Conservation (phyloP, 2,888 invertebrate species). For the Chalcis sispes region DNA sequence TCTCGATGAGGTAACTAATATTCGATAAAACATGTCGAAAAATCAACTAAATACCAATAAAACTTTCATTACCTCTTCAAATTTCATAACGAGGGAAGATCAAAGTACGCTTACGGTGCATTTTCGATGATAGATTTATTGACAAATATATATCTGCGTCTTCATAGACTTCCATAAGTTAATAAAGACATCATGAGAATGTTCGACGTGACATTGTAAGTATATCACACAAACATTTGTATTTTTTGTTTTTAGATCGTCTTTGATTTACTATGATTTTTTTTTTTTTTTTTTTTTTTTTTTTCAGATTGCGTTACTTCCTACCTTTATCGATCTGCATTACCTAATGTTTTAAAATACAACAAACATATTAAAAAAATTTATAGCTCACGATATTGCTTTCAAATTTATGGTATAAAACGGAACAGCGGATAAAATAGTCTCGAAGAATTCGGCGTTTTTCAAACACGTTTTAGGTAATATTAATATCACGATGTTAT, state of each 20-base stretch:
- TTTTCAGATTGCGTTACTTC: neutral
- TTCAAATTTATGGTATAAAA: slow-evolving; percentile 40
- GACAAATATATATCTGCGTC: slow-evolving; percentile 12
- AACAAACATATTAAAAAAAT: neutral
- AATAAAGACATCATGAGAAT: slow-evolving; percentile 4
- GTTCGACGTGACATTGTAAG: slow-evolving; percentile 33
- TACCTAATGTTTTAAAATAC: neutral
- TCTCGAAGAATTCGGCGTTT: slow-evolving; percentile 42
- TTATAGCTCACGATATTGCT: slow-evolving; percentile 5
- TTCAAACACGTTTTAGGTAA: slow-evolving; percentile 46
- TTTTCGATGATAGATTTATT: slow-evolving; percentile 15
- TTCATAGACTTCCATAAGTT: slow-evolving; percentile 21
- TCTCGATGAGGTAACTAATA: slow-evolving; percentile 17
- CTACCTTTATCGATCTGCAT: neutral
- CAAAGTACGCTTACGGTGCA: neutral
- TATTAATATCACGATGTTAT: neutral
- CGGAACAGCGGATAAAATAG: slow-evolving; percentile 41
- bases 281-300: neutral
- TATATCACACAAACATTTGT: neutral
- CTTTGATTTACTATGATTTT: too few species aligned
- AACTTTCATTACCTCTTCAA: neutral
- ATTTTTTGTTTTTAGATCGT: neutral
- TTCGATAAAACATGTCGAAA: neutral
- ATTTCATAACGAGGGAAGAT: neutral
- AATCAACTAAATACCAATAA: neutral